Base-by-base conservation (phyloP, 2,113 vertebrate species). In the Clinocottus analis region DNA sequence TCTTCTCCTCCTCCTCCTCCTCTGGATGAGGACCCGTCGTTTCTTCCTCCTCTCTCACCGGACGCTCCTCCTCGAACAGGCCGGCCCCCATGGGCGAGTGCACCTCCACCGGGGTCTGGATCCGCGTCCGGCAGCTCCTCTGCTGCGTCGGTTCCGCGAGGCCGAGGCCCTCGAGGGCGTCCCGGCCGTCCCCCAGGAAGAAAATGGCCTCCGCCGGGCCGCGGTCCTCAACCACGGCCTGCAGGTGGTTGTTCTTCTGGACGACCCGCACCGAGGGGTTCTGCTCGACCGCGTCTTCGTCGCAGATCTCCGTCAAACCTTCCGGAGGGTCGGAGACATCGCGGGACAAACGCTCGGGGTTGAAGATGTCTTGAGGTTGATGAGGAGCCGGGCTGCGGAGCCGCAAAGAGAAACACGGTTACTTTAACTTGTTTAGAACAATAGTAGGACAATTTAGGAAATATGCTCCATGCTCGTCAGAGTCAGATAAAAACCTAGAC, bases 341-440 rank as follows among this genome's bases (percentile, higher is more conserved):
- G 23, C 74, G 39, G 0, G 66, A 5, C 7, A 78, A 2, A 0
- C 70, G 62, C 45, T 79, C 64, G 0, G 85, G 72, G 49, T 1
- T 68, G 27, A n/a, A 21, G 17, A 17, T 37, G 10, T 58, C 72
- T 23, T 72, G 47, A 29, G 41, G 17, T 17, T 93, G 80, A 58
- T 89, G 93, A 77, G 92, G 93, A 80, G 83, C 85, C 0, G 93
- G 94, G 80, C 95, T 95, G 89, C 17, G 19, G 35, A 49, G 37
- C 0, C 0, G 33, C 2, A 29, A 23, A 66, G 9, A 68, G 12
- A 21, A 8, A 70, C 64, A 71, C 3, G 67, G 64, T 45, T 33
- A 33, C 3, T 49, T 37, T 21, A 19, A 49, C 43, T 70, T 17
- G 10, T 33, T 27, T 7, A 56, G 23, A 56, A 31, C 3, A 58